A percentile compares a stretch with the other conserved stretches of the same genome.
Evolutionary conservation across 2,888 invertebrate species (phyloP).

Genomic region (Odiellus spinosus): DNA sequence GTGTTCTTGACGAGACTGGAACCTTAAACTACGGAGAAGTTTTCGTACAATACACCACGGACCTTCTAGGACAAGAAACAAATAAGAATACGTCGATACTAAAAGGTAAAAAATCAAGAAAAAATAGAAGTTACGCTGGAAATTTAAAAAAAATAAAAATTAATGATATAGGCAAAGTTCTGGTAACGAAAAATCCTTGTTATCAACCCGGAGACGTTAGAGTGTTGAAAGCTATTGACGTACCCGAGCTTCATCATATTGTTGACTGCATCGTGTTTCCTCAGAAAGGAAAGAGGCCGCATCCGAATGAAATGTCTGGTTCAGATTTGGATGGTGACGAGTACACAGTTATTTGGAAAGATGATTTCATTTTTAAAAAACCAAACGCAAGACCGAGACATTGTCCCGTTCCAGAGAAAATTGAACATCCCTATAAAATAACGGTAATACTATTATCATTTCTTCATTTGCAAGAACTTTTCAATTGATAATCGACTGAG

Average conservation of each 20-base stretch:
- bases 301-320: constrained; percentile 32
- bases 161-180: constrained; percentile 20
- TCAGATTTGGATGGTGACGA: constrained; percentile 33
- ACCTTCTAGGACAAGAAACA: too few species aligned
- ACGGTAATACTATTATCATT: too few species aligned
- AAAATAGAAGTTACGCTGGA: too few species aligned
- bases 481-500: too few species aligned
- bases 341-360: constrained; percentile 29
- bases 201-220: constrained; percentile 31
- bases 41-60: constrained; percentile 21
- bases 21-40: constrained; percentile 22
- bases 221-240: constrained; percentile 24
- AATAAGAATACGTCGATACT: too few species aligned
- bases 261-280: constrained; percentile 33
- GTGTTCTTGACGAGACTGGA: constrained; percentile 22
- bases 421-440: too few species aligned
- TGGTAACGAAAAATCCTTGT: constrained; percentile 33
- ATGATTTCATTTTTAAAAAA: constrained; percentile 22
- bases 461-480: too few species aligned
- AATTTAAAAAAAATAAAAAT: too few species aligned
- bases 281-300: constrained; percentile 27
- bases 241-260: constrained; percentile 22
- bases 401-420: too few species aligned
- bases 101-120: too few species aligned
- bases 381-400: too few species aligned